Conservation (phyloP, 2,888 invertebrate species). For the Aethes cnicana region DNA sequence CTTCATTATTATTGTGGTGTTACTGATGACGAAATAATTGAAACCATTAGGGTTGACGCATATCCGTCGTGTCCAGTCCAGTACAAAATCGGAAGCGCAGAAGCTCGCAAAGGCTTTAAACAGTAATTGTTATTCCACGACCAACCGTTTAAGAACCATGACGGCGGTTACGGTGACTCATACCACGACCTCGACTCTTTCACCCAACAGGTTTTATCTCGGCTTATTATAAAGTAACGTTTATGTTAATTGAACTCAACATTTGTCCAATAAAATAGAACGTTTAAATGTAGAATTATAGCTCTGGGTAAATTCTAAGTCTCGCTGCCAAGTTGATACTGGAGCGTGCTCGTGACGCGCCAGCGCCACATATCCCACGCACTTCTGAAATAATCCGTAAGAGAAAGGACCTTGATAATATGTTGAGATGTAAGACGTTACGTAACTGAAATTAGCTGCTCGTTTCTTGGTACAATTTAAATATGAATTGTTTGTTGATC, state of each 20-base stretch:
- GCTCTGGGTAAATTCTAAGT: conserved; percentile 1
- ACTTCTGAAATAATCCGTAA: conserved; percentile 15
- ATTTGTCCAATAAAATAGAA: conserved; percentile 9
- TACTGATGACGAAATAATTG: too few relatives aligned
- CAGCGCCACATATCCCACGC: conserved; percentile 21
- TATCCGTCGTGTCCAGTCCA: background rate
- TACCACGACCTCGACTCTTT: conserved; percentile 16
- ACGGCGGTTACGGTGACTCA: conserved; percentile 4
- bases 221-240: background rate
- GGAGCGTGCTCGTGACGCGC: conserved; percentile 6
- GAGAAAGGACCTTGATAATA: conserved; percentile 25
- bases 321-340: conserved; percentile 14
- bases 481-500: conserved; percentile 1
- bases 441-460: conserved; percentile 7
- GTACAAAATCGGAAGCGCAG: conserved; percentile 7
- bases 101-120: conserved; percentile 3
- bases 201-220: conserved; percentile 16
- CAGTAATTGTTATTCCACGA: conserved; percentile 14
- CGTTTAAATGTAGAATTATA: conserved; percentile 5
- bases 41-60: background rate
- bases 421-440: conserved; percentile 13
- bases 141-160: conserved; percentile 15
- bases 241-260: conserved; percentile 2
- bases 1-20: too few relatives aligned
- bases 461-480: conserved; percentile 3